These are phyloP conservation scores for Contarinia nasturtii DNA, from an alignment of 1,140 invertebrate species.

Conservation along the genomic window DNA sequence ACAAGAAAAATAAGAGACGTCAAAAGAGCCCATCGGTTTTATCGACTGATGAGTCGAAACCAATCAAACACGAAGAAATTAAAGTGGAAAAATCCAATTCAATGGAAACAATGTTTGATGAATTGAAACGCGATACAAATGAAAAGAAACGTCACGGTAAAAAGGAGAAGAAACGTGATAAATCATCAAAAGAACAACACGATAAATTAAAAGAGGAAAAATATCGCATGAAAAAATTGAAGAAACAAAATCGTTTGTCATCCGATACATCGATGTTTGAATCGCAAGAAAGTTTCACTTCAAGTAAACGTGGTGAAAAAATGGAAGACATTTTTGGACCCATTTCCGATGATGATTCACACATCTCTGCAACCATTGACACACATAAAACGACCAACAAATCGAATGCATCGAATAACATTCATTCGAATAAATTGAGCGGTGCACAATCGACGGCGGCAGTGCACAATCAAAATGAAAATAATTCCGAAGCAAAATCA, in stretches of 20 bases:
- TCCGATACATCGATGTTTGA: not conserved
- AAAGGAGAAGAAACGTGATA: conserved; percentile 52
- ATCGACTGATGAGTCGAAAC: not conserved
- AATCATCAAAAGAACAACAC: conserved; percentile 43
- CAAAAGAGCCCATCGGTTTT: conserved; percentile 40
- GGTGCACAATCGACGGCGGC: conserved; percentile 4
- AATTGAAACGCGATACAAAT: conserved; percentile 5
- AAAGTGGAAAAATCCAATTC: not conserved
- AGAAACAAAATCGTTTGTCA: conserved; percentile 17
- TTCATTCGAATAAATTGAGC: conserved; percentile 5
- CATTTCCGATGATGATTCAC: conserved; percentile 48
- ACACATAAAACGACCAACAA: conserved; percentile 10
- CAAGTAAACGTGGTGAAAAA: conserved; percentile 41
- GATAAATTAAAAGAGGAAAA: conserved; percentile 28
- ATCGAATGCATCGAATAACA: conserved; percentile 1
- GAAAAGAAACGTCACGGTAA: conserved; percentile 18
- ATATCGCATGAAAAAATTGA: conserved; percentile 30
- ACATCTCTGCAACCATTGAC: conserved; percentile 12
- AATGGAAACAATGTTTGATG: conserved; percentile 7
- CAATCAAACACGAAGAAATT: not conserved
- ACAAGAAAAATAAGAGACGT: conserved; percentile 66
- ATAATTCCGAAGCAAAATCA: conserved; percentile 16
- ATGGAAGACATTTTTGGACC: conserved; percentile 79
- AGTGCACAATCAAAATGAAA: conserved; percentile 9
- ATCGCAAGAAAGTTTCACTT: not conserved